phyloP scores from a whole-genome alignment of 1,140 invertebrate species.

The Sycobia sp. region DNA sequence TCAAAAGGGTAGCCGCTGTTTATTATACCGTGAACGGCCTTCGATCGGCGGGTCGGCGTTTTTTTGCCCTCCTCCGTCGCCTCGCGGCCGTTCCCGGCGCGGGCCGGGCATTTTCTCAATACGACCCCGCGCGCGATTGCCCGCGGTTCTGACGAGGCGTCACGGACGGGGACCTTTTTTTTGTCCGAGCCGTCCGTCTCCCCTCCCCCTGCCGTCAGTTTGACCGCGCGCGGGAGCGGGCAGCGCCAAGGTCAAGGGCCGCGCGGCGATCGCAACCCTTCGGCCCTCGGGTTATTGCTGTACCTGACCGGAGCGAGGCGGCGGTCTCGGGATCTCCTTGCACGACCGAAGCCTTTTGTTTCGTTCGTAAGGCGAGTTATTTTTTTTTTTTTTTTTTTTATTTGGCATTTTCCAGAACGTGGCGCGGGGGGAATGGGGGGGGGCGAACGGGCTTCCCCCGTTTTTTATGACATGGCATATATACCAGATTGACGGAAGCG shows the following conservation, averaged over 20 bases:
- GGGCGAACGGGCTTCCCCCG: background rate
- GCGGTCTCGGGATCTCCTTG: background rate
- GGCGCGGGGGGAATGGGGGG: background rate
- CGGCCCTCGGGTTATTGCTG: constrained; percentile 7
- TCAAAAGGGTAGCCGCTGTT: too few relatives aligned
- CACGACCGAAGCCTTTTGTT: background rate
- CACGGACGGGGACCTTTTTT: background rate
- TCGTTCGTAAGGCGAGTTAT: too few relatives aligned
- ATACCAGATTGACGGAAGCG: too few relatives aligned
- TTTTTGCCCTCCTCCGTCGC: constrained; percentile 30
- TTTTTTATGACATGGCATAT: too few relatives aligned
- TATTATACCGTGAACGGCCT: too few relatives aligned
- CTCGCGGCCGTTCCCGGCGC: background rate
- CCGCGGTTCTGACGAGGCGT: constrained; percentile 30
- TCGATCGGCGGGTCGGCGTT: constrained; percentile 24
- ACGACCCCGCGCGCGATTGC: constrained; percentile 36
- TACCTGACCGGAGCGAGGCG: constrained; percentile 27
- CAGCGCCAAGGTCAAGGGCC: constrained; percentile 5
- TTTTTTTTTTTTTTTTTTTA: too few relatives aligned
- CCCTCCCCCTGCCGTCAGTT: background rate
- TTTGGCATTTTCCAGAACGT: constrained; percentile 2
- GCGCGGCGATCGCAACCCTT: constrained; percentile 15
- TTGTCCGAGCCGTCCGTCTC: background rate
- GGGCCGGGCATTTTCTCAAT: background rate
- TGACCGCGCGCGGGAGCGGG: too few relatives aligned